Evolutionary conservation across 2,797 vertebrate species (phyloP).

Genomic region (Platyrinchus mystaceus): DNA sequence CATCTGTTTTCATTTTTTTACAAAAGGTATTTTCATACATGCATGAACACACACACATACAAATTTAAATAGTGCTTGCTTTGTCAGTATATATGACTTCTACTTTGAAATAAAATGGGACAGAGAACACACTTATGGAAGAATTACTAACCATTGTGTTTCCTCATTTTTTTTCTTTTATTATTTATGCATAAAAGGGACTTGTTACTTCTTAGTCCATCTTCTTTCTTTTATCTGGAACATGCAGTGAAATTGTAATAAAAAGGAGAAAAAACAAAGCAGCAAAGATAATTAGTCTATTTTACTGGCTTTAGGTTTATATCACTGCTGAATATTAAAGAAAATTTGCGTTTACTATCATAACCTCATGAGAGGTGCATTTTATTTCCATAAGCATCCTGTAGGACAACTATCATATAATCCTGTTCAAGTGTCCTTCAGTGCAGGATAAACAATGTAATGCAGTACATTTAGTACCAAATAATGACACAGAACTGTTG

Average conservation of each 20-base stretch:
- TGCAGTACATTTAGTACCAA: neutral
- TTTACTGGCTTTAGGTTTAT: neutral
- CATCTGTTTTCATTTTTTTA: neutral
- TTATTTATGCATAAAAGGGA: neutral
- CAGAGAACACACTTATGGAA: neutral
- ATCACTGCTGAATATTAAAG: neutral
- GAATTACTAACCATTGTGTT: neutral
- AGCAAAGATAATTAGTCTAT: neutral
- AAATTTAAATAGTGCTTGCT: neutral
- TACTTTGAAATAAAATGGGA: neutral
- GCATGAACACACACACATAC: rapidly evolving
- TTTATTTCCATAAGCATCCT: slow-evolving; percentile 15
- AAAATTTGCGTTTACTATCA: slow-evolving; percentile 3
- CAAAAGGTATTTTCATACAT: neutral
- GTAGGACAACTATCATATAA: neutral
- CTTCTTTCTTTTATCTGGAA: neutral
- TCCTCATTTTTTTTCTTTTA: neutral
- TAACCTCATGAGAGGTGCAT: neutral
- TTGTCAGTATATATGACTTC: neutral
- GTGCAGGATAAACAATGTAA: neutral
- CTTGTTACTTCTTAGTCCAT: neutral
- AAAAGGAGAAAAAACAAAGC: neutral
- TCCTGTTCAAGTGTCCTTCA: slow-evolving; percentile 6
- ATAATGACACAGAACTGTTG: neutral
- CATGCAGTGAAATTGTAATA: neutral